Evolutionary conservation across 1,140 invertebrate species (phyloP).

Genomic region (Ephestia elutella): DNA sequence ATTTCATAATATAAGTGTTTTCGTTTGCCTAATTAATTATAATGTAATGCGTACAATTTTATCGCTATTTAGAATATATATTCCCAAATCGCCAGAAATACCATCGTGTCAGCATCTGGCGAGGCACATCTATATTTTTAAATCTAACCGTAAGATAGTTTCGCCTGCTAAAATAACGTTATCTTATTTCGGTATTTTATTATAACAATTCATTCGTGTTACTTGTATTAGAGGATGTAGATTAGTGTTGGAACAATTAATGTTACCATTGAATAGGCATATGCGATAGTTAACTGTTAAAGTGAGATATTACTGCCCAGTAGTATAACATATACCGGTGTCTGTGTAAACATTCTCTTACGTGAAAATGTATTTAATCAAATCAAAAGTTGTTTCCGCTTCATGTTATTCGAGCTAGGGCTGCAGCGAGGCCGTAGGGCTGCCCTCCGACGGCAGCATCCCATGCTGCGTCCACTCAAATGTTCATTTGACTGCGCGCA

Average conservation of each 20-base stretch:
- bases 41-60: conserved; percentile 67
- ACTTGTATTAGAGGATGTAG: conserved; percentile 55
- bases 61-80: conserved; percentile 56
- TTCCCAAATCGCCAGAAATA: conserved; percentile 48
- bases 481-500: conserved; percentile 65
- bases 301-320: conserved; percentile 5
- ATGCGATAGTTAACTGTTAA: conserved; percentile 21
- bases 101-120: conserved; percentile 54
- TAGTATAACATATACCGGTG: conserved; percentile 29
- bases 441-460: conserved; percentile 57
- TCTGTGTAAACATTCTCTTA: conserved; percentile 7
- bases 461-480: conserved; percentile 62
- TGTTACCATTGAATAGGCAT: conserved; percentile 45
- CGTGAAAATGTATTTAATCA: conserved; percentile 27
- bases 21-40: conserved; percentile 70
- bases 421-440: conserved; percentile 44
- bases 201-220: conserved; percentile 67
- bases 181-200: conserved; percentile 47
- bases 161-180: conserved; percentile 38
- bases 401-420: conserved; percentile 23
- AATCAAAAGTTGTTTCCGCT: conserved; percentile 16
- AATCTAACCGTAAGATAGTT: conserved; percentile 55
- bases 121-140: conserved; percentile 14
- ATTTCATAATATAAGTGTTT: conserved; percentile 61
- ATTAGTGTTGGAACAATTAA: conserved; percentile 54